Evolutionary conservation across 2,888 invertebrate genomes (phyloP).

Genomic region (Prenolepis imparis): DNA sequence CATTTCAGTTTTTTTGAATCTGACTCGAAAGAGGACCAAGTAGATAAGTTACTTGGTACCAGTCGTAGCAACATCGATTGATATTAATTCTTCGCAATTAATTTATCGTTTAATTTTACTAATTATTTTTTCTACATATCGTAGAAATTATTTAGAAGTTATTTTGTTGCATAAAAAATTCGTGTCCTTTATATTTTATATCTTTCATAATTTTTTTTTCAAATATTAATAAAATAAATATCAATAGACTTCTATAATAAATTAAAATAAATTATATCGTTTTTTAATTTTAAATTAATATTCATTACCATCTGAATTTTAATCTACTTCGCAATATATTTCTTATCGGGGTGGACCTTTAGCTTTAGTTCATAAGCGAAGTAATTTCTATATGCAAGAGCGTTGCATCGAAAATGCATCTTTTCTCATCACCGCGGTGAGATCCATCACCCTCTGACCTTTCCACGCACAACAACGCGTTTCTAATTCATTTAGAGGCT

Average conservation of each 20-base stretch:
- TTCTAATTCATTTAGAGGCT: conserved; percentile 50
- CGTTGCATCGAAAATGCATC: conserved; percentile 26
- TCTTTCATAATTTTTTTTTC: background rate
- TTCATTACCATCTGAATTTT: background rate
- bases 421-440: conserved; percentile 25
- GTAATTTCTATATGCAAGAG: conserved; percentile 2
- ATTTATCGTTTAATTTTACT: background rate
- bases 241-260: background rate
- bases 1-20: background rate
- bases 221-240: background rate
- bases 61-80: background rate
- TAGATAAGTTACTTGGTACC: background rate
- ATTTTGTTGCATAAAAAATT: background rate
- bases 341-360: background rate
- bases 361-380: background rate
- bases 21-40: background rate
- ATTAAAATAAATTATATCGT: background rate
- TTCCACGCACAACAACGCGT: conserved; percentile 31
- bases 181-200: background rate
- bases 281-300: conserved; percentile 5
- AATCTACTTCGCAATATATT: background rate
- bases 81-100: background rate
- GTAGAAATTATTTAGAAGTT: background rate
- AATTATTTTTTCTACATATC: background rate
- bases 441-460: conserved; percentile 44